A percentile compares a stretch with the other conserved stretches of the same genome.
phyloP scores from a whole-genome alignment of 2,113 vertebrate genomes.

The Caracal caracal region DNA sequence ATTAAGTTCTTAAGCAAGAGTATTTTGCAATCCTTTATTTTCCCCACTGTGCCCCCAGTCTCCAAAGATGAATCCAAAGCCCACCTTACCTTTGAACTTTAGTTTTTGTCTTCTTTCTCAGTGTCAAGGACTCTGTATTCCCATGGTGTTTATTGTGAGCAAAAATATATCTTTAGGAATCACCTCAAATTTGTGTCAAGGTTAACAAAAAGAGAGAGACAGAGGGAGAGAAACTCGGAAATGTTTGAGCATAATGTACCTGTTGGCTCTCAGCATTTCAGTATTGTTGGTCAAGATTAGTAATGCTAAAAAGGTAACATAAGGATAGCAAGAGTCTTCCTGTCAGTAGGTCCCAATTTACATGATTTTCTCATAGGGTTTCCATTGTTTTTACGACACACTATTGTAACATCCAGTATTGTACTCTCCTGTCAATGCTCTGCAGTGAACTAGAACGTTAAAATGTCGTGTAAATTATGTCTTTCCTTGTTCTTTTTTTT shows the following conservation, averaged over 20 bases:
- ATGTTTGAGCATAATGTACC: neutral
- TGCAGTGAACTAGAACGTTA: slow-evolving; percentile 75
- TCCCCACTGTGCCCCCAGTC: neutral
- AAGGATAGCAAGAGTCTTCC: neutral
- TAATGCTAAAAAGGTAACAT: neutral
- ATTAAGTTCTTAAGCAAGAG: neutral
- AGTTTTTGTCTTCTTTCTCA: neutral
- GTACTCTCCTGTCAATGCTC: slow-evolving; percentile 33
- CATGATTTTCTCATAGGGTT: slow-evolving; percentile 44
- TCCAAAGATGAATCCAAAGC: neutral
- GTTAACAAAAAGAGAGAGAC: neutral
- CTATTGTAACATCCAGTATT: neutral
- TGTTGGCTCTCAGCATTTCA: neutral
- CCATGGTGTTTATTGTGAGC: neutral
- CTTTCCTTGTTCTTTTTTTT: slow-evolving; percentile 46
- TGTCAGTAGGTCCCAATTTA: neutral
- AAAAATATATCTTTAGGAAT: neutral
- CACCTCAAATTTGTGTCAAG: neutral
- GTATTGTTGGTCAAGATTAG: neutral
- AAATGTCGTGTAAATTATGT: slow-evolving; percentile 79
- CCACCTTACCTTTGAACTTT: neutral
- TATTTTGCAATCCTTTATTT: slow-evolving; percentile 6
- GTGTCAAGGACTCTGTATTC: neutral
- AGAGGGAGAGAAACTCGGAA: neutral
- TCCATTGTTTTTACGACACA: slow-evolving; percentile 38